Percentiles rank a stretch among this genome's conserved stretches.
These are phyloP conservation scores for Monomorium pharaonis DNA, from an alignment of 1,140 invertebrate genomes.

Conservation along the genomic window DNA sequence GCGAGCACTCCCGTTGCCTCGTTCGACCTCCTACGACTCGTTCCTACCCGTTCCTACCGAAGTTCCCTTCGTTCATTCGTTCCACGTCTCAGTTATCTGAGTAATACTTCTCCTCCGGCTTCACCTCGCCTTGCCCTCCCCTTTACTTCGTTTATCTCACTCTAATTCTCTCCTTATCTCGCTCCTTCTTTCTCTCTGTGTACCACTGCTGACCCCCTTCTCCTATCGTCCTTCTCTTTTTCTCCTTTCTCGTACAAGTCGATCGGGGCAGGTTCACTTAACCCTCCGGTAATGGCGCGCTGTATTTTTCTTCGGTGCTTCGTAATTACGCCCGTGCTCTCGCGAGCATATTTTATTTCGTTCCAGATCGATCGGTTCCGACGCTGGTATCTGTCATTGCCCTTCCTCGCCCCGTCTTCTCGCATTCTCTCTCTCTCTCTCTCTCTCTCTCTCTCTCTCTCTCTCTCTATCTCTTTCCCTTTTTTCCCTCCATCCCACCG, in stretches of 20 bases:
- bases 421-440: neutral
- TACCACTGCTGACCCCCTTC: slow-evolving; percentile 43
- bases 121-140: slow-evolving; percentile 40
- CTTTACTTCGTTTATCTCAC: neutral
- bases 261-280: slow-evolving; percentile 61
- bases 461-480: too few species aligned
- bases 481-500: neutral
- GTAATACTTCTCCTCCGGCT: slow-evolving; percentile 71
- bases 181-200: neutral
- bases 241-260: slow-evolving; percentile 19
- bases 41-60: slow-evolving; percentile 18
- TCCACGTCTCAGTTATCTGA: slow-evolving; percentile 78
- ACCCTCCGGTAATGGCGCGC: slow-evolving; percentile 73
- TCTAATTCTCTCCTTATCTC: neutral
- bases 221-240: slow-evolving; percentile 22
- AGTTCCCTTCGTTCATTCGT: slow-evolving; percentile 74
- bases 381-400: slow-evolving; percentile 66
- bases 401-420: neutral
- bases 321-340: slow-evolving; percentile 72
- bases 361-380: slow-evolving; percentile 66
- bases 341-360: slow-evolving; percentile 75
- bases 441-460: neutral
- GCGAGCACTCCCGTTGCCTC: slow-evolving; percentile 22
- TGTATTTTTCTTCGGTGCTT: slow-evolving; percentile 75
- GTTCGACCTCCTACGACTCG: slow-evolving; percentile 17